phyloP scores from a whole-genome alignment of 1,140 invertebrate species.

The Dreissena rostriformis region DNA sequence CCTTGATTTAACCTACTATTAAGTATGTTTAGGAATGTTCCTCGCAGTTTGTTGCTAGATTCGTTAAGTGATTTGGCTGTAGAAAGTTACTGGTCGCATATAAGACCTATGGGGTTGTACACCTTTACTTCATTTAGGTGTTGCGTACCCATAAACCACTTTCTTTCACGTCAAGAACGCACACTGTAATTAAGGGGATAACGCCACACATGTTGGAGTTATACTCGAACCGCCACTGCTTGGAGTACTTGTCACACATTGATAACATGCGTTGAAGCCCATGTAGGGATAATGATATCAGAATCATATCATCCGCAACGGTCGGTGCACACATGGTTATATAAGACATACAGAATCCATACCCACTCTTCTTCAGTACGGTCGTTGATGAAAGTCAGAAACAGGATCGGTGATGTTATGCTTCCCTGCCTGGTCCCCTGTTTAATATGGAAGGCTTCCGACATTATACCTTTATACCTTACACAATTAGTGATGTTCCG shows the following conservation, averaged over 20 bases:
- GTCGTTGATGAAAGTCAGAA: background rate
- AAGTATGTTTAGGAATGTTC: no score
- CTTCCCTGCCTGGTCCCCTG: background rate
- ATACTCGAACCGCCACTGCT: background rate
- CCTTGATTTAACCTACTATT: no score
- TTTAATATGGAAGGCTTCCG: background rate
- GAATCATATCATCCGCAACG: constrained; percentile 1
- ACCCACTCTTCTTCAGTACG: background rate
- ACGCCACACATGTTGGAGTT: background rate
- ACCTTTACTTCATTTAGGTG: background rate
- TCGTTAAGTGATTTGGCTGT: background rate
- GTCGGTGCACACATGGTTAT: background rate
- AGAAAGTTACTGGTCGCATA: background rate
- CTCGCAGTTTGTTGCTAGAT: background rate
- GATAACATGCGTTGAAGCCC: background rate
- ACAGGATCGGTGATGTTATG: background rate
- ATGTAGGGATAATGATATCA: background rate
- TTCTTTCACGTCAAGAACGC: background rate
- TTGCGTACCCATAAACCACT: background rate
- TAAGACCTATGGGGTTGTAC: background rate
- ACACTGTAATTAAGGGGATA: background rate
- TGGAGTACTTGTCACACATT: background rate
- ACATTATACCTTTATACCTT: background rate
- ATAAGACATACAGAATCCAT: background rate
- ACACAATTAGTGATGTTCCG: background rate